These are phyloP conservation scores for Poeciliopsis turneri DNA, from an alignment of 2,797 vertebrate genomes.

Conservation along the genomic window DNA sequence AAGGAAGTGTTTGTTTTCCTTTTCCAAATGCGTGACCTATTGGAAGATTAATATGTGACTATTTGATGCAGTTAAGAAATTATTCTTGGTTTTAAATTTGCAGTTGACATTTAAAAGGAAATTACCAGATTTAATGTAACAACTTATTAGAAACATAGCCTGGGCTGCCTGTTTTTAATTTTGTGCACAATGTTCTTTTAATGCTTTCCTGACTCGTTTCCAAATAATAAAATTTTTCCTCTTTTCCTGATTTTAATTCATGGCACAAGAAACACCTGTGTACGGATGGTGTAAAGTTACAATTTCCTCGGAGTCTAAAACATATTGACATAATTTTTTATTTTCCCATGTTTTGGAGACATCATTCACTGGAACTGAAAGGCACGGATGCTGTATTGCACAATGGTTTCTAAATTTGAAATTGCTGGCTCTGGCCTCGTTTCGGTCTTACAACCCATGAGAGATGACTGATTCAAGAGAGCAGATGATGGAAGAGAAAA, in stretches of 20 bases:
- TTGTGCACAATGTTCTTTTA: slow-evolving; percentile 43
- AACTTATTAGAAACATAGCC: slow-evolving; percentile 28
- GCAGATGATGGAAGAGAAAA: slow-evolving; percentile 38
- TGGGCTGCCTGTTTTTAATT: slow-evolving; percentile 59
- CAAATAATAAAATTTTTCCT: slow-evolving; percentile 60
- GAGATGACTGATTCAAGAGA: slow-evolving; percentile 45
- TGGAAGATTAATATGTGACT: slow-evolving; percentile 42
- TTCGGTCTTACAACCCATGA: slow-evolving; percentile 32
- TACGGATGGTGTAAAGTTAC: slow-evolving; percentile 20
- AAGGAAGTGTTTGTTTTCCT: slow-evolving; percentile 41
- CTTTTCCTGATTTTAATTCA: slow-evolving; percentile 10
- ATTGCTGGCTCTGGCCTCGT: slow-evolving; percentile 39
- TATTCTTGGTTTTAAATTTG: slow-evolving; percentile 19
- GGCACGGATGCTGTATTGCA: slow-evolving; percentile 46
- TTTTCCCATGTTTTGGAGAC: slow-evolving; percentile 17
- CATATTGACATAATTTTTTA: slow-evolving; percentile 17
- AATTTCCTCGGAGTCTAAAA: slow-evolving; percentile 15
- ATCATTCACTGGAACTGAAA: slow-evolving; percentile 26
- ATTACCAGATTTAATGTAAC: slow-evolving; percentile 25
- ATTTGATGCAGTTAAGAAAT: slow-evolving; percentile 10
- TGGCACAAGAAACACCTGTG: slow-evolving; percentile 51
- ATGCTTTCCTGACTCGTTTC: slow-evolving; percentile 44
- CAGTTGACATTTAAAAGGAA: slow-evolving; percentile 27
- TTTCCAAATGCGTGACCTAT: slow-evolving; percentile 18
- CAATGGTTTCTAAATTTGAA: slow-evolving; percentile 29